Percentiles rank a stretch among this genome's conserved stretches.
phyloP scores from a whole-genome alignment of 2,113 vertebrate genomes.

The Phrynosoma platyrhinos region DNA sequence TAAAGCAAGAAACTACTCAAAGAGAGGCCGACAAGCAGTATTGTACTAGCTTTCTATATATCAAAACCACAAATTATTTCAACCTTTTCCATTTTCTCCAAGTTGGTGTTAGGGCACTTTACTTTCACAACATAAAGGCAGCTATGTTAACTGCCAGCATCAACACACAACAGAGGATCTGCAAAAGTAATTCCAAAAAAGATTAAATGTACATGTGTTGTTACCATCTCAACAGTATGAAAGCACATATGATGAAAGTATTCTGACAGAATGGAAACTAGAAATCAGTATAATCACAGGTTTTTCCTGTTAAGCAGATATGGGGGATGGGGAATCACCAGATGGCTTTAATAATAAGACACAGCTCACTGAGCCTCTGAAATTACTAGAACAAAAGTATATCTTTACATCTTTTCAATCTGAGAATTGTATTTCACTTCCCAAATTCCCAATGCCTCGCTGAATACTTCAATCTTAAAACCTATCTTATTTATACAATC shows the following conservation, averaged over 20 bases:
- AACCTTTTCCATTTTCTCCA: constrained; percentile 23
- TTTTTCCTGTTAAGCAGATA: constrained; percentile 52
- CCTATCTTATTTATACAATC: neutral
- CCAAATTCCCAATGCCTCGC: constrained; percentile 30
- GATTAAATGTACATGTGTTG: constrained; percentile 41
- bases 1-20: constrained; percentile 27
- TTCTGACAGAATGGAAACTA: constrained; percentile 68
- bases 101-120: constrained; percentile 33
- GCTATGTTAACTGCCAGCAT: constrained; percentile 45
- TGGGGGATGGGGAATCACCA: constrained; percentile 56
- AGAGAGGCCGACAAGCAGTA: neutral
- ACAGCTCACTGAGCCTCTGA: constrained; percentile 35
- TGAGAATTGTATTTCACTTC: constrained; percentile 28
- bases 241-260: constrained; percentile 67
- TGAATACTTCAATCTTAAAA: neutral
- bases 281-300: constrained; percentile 60
- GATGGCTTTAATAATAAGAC: constrained; percentile 67
- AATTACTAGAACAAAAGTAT: constrained; percentile 54
- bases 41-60: neutral
- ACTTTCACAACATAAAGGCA: constrained; percentile 39
- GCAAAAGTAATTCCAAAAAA: constrained; percentile 58
- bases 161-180: constrained; percentile 47
- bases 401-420: constrained; percentile 47
- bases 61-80: neutral
- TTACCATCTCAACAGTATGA: constrained; percentile 69